Base-by-base conservation (phyloP, 1,140 invertebrate species). In the Thalassaphorura encarpata region DNA sequence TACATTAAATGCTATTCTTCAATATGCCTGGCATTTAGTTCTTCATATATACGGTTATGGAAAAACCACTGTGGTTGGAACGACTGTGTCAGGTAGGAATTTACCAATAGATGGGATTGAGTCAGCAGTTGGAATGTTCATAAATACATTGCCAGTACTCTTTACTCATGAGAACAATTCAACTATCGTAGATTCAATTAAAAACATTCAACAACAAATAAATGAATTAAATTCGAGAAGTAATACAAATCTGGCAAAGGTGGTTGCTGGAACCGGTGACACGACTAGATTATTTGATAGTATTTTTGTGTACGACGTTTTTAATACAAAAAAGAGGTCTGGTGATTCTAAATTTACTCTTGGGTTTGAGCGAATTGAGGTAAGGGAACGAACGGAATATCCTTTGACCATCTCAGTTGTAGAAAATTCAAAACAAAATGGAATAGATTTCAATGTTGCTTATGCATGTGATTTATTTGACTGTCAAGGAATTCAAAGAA, bases 111-210 rank as follows among this genome's bases (percentile, higher is more conserved):
- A 8, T 6, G 23, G 26, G 4, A 45, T 53, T 46, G 52, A 53
- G 18, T 13, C 6, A 47, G 13, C 36, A 6, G 52, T 54, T 26
- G 53, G 53, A 6, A 15, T 54, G 21, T 54, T 29, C 24, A 47
- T 54, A 8, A 54, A 54, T 23, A 54, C 53, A 13, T 26, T 54
- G n/a, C 53, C 53, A 4, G n/a, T 54, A 4, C 21, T 54, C 15
- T 42, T 54, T 13, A 19, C 11, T n/a, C 53, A 54, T 27, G 16
- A 6, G 26, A 18, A 5, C 13, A 16, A 11, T 4, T 15, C 13
- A 15, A 15, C 6, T 13, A 6, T 24, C n/a, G n/a, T n/a, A 11
- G 42, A 43, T 18, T 26, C 31, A 13, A 11, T 51, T 6, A n/a
- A 33, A 21, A 11, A 4, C 19, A 33, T 51, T 51, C 48, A 51